Evolutionary conservation across 2,113 vertebrate species (phyloP).

Genomic region (Plecotus auritus): DNA sequence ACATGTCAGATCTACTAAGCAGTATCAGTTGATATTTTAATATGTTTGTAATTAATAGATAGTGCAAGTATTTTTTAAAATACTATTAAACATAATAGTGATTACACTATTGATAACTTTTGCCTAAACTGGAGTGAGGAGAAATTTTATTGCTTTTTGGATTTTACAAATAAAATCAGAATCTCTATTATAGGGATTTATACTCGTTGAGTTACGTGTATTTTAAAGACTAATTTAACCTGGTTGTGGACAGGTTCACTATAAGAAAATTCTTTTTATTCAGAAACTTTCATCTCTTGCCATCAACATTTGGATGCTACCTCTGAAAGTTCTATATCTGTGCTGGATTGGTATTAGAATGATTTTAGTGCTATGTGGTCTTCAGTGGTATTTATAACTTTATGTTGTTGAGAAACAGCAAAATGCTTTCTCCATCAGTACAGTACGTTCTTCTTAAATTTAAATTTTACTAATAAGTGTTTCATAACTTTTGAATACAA

Average conservation of each 20-base stretch:
- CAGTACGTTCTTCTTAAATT: not conserved
- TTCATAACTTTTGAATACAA: not conserved
- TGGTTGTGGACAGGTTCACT: not conserved
- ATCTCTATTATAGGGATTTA: not conserved
- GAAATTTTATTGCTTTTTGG: not conserved
- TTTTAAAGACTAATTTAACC: not conserved
- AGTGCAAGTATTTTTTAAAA: not conserved
- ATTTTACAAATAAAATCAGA: not conserved
- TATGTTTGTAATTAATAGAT: not conserved
- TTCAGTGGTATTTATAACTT: not conserved
- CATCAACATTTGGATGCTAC: not conserved
- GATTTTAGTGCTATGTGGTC: not conserved
- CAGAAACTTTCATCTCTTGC: not conserved
- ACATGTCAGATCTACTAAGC: not conserved
- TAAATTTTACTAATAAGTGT: not conserved
- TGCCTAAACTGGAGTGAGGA: not conserved
- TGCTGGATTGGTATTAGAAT: not conserved
- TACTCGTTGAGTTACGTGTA: not conserved
- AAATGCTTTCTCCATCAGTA: not conserved
- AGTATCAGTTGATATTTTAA: not conserved
- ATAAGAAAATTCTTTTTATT: not conserved
- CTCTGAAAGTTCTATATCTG: not conserved
- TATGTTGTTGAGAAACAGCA: not conserved
- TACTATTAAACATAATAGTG: not conserved
- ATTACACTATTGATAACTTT: not conserved